These are phyloP conservation scores for Ochropleura plecta DNA, from an alignment of 2,888 invertebrate species.

Conservation along the genomic window DNA sequence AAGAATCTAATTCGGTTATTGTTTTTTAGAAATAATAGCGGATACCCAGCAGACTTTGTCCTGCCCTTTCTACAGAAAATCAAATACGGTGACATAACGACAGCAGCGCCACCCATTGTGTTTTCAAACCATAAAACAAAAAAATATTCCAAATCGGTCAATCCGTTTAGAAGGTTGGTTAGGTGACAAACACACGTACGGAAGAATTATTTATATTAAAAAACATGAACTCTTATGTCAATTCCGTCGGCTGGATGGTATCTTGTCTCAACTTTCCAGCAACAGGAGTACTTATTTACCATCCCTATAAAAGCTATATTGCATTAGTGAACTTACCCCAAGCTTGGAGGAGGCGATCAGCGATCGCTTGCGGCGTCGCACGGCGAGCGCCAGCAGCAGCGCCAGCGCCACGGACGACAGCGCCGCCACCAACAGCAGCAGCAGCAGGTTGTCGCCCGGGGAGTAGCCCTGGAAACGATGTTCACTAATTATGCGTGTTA, in stretches of 20 bases:
- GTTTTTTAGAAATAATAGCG: not conserved
- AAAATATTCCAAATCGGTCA: too few relatives aligned
- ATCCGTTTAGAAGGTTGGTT: too few relatives aligned
- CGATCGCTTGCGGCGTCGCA: conserved; percentile 85
- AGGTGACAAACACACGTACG: too few relatives aligned
- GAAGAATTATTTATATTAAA: too few relatives aligned
- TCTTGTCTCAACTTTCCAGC: not conserved
- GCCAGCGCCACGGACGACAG: conserved; percentile 87
- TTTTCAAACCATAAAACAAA: too few relatives aligned
- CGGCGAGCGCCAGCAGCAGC: conserved; percentile 88
- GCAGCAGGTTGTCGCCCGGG: conserved; percentile 90
- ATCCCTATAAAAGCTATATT: not conserved
- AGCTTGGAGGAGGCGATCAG: conserved; percentile 80
- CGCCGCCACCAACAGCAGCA: conserved; percentile 89
- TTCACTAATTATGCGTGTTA: not conserved
- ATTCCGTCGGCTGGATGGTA: not conserved
- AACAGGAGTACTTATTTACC: not conserved
- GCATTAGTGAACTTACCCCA: conserved; percentile 77
- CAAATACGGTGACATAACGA: too few relatives aligned
- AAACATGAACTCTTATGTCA: not conserved
- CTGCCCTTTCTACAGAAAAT: too few relatives aligned
- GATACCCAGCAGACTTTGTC: too few relatives aligned
- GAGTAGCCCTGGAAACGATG: conserved; percentile 88
- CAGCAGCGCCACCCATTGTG: too few relatives aligned
- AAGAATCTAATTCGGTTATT: not conserved